phyloP scores from a whole-genome alignment of 2,888 invertebrate species.

The Antheraea yamamai region DNA sequence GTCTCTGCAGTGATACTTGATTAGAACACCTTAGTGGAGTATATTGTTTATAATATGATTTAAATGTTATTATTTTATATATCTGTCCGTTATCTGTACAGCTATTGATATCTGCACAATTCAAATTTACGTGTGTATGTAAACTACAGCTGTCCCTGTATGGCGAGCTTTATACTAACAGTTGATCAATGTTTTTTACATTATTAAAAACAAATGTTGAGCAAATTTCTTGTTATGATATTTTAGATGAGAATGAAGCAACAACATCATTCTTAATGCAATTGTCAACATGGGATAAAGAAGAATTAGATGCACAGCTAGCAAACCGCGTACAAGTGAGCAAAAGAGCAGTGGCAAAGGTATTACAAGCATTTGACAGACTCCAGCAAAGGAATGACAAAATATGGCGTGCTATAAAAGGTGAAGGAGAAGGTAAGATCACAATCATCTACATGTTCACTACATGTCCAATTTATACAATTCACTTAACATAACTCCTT shows the following conservation, averaged over 20 bases:
- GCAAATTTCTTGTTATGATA: slow-evolving; percentile 19
- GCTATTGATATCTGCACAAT: too few species aligned
- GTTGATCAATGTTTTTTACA: not conserved
- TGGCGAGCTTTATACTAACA: too few species aligned
- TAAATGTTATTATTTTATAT: too few species aligned
- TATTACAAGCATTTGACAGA: slow-evolving; percentile 97
- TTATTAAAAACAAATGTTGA: not conserved
- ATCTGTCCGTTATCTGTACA: too few species aligned
- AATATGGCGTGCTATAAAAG: slow-evolving; percentile 93
- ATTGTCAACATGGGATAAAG: slow-evolving; percentile 98
- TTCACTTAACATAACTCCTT: not conserved
- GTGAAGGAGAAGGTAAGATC: slow-evolving; percentile 85
- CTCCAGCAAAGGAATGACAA: slow-evolving; percentile 98
- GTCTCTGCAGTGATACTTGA: too few species aligned
- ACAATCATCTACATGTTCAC: not conserved
- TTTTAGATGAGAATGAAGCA: slow-evolving; percentile 95
- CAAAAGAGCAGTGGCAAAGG: slow-evolving; percentile 97
- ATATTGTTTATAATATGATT: too few species aligned
- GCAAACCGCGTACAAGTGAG: slow-evolving; percentile 98
- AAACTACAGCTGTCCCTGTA: too few species aligned
- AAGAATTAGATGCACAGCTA: slow-evolving; percentile 97
- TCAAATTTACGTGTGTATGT: too few species aligned
- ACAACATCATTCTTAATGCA: slow-evolving; percentile 98
- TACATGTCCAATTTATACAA: not conserved
- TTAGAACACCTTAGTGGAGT: too few species aligned